Evolutionary conservation across 2,797 vertebrate species (phyloP).

Genomic region (Myotis planiceps): DNA sequence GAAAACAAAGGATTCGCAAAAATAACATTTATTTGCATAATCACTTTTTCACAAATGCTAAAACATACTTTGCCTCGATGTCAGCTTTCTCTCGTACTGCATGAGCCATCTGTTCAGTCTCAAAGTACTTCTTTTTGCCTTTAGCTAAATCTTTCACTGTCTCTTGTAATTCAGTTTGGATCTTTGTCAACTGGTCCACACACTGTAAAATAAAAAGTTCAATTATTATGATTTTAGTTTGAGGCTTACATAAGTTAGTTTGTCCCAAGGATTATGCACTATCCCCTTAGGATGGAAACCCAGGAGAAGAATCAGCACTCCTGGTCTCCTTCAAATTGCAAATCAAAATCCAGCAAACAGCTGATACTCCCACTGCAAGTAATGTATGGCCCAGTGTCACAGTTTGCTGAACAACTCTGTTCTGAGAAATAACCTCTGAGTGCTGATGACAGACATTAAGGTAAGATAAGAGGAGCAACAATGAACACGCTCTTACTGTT

Average conservation of each 20-base stretch:
- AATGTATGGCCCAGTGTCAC: background rate
- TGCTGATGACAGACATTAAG: conserved; percentile 16
- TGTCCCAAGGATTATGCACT: background rate
- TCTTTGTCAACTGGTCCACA: conserved; percentile 97
- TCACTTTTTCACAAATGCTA: conserved; percentile 77
- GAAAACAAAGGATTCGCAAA: conserved; percentile 58
- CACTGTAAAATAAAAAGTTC: conserved; percentile 88
- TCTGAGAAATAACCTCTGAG: conserved; percentile 14
- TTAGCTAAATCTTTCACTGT: conserved; percentile 98
- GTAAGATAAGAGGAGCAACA: background rate
- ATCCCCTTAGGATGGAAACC: conserved; percentile 8
- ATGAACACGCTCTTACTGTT: background rate
- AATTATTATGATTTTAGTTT: conserved; percentile 66
- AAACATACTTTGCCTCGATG: conserved; percentile 96
- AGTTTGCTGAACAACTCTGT: background rate
- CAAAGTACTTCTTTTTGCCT: conserved; percentile 99
- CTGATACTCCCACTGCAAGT: conserved; percentile 11
- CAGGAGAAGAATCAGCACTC: conserved; percentile 12
- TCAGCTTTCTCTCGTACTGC: conserved; percentile 97
- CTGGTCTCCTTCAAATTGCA: conserved; percentile 36
- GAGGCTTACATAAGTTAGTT: conserved; percentile 2
- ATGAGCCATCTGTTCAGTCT: conserved; percentile 98
- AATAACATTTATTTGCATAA: conserved; percentile 60
- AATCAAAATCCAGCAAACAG: conserved; percentile 48
- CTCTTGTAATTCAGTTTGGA: conserved; percentile 97